phyloP scores from a whole-genome alignment of 2,888 invertebrate species.

The Schrankia costaestrigalis region DNA sequence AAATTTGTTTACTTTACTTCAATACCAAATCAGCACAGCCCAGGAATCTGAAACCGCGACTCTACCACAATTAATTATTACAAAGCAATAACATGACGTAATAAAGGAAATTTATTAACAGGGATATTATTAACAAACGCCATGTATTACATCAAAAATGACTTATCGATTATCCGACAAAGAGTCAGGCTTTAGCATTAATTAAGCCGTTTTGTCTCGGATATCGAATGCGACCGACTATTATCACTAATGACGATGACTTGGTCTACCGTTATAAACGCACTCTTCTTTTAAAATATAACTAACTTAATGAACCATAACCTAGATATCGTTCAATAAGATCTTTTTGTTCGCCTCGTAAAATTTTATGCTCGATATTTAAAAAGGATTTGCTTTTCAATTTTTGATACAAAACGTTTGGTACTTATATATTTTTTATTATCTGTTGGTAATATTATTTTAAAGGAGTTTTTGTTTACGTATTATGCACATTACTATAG shows the following conservation, averaged over 20 bases:
- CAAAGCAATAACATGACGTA: slow-evolving; percentile 13
- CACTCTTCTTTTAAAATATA: slow-evolving; percentile 32
- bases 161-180: slow-evolving; percentile 54
- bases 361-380: too few species aligned
- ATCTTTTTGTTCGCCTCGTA: too few species aligned
- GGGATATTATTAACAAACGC: slow-evolving; percentile 26
- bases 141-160: slow-evolving; percentile 32
- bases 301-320: slow-evolving; percentile 22
- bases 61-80: slow-evolving; percentile 5
- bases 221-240: slow-evolving; percentile 54
- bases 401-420: too few species aligned
- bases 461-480: too few species aligned
- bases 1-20: too few species aligned
- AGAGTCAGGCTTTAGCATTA: slow-evolving; percentile 52
- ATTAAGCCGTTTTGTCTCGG: slow-evolving; percentile 63
- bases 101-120: slow-evolving; percentile 30
- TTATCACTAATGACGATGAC: slow-evolving; percentile 64
- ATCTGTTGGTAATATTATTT: too few species aligned
- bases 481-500: too few species aligned
- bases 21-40: too few species aligned
- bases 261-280: slow-evolving; percentile 27
- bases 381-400: too few species aligned
- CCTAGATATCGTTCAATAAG: neutral
- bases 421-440: too few species aligned
- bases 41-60: too few species aligned